Base-by-base conservation (phyloP, 2,888 invertebrate genomes). In the Conchocele bisecta region DNA sequence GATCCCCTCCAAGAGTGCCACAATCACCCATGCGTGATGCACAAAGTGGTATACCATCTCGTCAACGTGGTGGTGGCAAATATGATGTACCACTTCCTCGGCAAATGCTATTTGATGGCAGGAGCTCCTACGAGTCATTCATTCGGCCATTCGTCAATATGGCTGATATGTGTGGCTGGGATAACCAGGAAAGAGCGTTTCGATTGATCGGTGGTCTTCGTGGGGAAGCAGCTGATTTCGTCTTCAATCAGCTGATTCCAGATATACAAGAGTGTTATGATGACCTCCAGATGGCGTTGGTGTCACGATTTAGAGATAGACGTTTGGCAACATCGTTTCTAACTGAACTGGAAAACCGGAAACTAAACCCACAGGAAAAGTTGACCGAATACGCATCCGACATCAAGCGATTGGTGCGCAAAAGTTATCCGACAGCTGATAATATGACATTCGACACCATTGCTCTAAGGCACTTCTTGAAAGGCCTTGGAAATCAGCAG, bases 391-490 rank as follows among this genome's bases (percentile, higher is more conserved):
- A 65, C 61, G 58, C 61, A 13, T 44, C 69, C 17, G 74, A 69
- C 24, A 64, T 72, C 9, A 48, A 58, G 20, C 31, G 39, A 4
- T 51, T 71, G 11, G 56, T 69, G 7, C 15, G 41, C 5, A 63
- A 63, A 29, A 35, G 69, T 11, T 69, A 56, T 20, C 63, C 63
- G 1, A 60, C 69, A 13, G 69, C 63, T 26, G 60, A 74, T 42
- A 29, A 24, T 3, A 13, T 22, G 1, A 74, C 65, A 13, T 29
- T 33, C 2, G 65, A 66, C 9, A 64, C 59, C 20, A 69, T 74
- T n/a, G 39, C 24, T n/a, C n/a, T 74, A n/a, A 41, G 69, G n/a
- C 46, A 70, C 46, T 74, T 74, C 33, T 17, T 74, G 1, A 64
- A 56, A 37, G 69, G 69, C 3, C 37, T 74, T 15, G n/a, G 13